phyloP scores from a whole-genome alignment of 2,888 invertebrate genomes.

The Caenorhabditis afra region DNA sequence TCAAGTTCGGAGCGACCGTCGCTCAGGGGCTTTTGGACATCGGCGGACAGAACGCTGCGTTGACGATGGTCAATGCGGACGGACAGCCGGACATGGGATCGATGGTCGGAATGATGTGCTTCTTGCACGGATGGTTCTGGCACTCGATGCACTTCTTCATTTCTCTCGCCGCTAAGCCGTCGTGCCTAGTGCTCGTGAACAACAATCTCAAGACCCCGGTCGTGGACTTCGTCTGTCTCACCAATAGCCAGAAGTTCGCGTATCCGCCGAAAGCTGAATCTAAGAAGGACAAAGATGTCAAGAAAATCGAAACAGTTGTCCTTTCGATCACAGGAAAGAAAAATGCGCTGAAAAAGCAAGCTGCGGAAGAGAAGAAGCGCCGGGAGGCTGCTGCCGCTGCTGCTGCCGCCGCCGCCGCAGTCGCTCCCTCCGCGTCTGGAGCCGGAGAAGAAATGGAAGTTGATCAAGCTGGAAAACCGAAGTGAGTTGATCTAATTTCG shows the following conservation, averaged over 20 bases:
- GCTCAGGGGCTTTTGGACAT: slow-evolving; percentile 56
- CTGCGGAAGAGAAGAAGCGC: slow-evolving; percentile 25
- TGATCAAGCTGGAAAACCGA: slow-evolving; percentile 42
- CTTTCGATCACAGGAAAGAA: slow-evolving; percentile 60
- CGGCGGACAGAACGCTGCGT: slow-evolving; percentile 56
- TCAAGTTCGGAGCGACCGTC: slow-evolving; percentile 57
- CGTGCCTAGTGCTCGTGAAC: slow-evolving; percentile 49
- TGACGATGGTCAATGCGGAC: slow-evolving; percentile 50
- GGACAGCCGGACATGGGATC: slow-evolving; percentile 56
- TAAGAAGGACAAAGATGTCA: slow-evolving; percentile 57
- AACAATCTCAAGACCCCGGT: slow-evolving; percentile 52
- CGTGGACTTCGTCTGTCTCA: slow-evolving; percentile 25
- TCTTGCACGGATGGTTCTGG: slow-evolving; percentile 63
- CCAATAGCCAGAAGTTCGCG: slow-evolving; percentile 35
- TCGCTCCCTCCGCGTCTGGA: not conserved
- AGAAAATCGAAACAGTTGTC: slow-evolving; percentile 54
- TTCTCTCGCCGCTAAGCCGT: slow-evolving; percentile 53
- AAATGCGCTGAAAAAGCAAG: slow-evolving; percentile 28
- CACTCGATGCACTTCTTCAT: slow-evolving; percentile 60
- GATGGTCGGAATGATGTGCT: slow-evolving; percentile 63
- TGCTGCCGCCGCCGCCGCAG: not conserved
- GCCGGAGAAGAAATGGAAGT: too few relatives aligned
- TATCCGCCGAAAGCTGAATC: slow-evolving; percentile 54
- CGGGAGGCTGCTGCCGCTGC: slow-evolving; percentile 14
- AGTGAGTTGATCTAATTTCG: slow-evolving; percentile 10